Conservation (phyloP, 2,888 invertebrate genomes). For the Hydrotaea diabolus region DNA sequence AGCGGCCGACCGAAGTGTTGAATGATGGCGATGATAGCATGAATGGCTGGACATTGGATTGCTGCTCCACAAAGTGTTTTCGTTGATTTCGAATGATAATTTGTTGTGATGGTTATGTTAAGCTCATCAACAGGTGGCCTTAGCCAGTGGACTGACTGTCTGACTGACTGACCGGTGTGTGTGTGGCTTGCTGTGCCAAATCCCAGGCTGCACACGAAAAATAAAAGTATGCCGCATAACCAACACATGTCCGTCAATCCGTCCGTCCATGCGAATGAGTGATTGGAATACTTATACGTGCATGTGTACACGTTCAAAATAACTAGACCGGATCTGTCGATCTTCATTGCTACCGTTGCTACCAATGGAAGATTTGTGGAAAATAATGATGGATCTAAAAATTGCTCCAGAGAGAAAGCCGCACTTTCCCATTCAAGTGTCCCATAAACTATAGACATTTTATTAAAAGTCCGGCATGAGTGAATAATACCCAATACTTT, state of each 20-base stretch:
- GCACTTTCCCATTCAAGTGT: constrained; percentile 10
- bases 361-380: constrained; percentile 38
- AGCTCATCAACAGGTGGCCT: constrained; percentile 58
- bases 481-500: too few species aligned
- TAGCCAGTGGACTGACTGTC: constrained; percentile 16
- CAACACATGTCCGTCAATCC: not conserved
- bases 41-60: not conserved
- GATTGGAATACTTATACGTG: constrained; percentile 8
- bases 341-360: constrained; percentile 51
- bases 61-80: constrained; percentile 2
- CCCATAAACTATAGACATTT: constrained; percentile 11
- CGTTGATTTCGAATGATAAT: constrained; percentile 44
- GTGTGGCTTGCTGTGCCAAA: constrained; percentile 5
- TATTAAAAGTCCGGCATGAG: not conserved
- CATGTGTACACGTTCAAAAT: not conserved
- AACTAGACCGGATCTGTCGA: constrained; percentile 66
- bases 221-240: constrained; percentile 18
- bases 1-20: not conserved
- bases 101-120: constrained; percentile 61
- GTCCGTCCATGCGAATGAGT: not conserved
- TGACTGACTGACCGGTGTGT: not conserved
- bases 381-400: not conserved
- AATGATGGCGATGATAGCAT: too few species aligned
- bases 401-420: not conserved
- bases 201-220: not conserved